These are phyloP conservation scores for Littorina saxatilis DNA, from an alignment of 1,140 invertebrate species.

Conservation along the genomic window DNA sequence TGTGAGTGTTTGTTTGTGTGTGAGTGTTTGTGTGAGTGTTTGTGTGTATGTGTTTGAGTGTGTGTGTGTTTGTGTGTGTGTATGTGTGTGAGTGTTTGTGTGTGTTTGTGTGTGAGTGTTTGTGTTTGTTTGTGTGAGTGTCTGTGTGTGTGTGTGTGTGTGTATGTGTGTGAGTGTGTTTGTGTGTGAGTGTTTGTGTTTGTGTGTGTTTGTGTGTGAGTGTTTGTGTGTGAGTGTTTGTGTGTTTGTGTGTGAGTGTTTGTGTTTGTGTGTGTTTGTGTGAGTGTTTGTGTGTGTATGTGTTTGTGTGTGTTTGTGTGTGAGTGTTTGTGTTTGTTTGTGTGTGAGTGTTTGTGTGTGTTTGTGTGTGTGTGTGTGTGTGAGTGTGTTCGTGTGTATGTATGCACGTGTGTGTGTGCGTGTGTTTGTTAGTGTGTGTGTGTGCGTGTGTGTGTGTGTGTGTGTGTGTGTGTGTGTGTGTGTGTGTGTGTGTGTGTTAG, in stretches of 20 bases:
- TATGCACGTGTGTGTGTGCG: no score
- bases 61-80: neutral
- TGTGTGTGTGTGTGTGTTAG: neutral
- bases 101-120: no score
- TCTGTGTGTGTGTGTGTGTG: no score
- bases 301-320: neutral
- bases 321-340: neutral
- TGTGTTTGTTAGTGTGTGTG: no score
- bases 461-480: neutral
- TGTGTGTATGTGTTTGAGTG: neutral
- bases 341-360: no score
- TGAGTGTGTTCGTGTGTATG: neutral
- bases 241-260: neutral
- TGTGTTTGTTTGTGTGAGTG: no score
- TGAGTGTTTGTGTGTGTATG: neutral
- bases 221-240: neutral
- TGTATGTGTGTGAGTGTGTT: no score
- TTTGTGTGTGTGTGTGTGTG: neutral
- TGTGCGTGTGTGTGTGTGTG: no score
- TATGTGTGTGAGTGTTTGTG: no score
- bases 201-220: no score
- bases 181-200: no score
- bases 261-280: neutral
- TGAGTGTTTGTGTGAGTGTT: neutral
- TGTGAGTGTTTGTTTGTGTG: no score